Evolutionary conservation across 2,888 invertebrate genomes (phyloP), one percentile per base, ranked within the genome.

Genomic region (Gasteruption jaculator): DNA sequence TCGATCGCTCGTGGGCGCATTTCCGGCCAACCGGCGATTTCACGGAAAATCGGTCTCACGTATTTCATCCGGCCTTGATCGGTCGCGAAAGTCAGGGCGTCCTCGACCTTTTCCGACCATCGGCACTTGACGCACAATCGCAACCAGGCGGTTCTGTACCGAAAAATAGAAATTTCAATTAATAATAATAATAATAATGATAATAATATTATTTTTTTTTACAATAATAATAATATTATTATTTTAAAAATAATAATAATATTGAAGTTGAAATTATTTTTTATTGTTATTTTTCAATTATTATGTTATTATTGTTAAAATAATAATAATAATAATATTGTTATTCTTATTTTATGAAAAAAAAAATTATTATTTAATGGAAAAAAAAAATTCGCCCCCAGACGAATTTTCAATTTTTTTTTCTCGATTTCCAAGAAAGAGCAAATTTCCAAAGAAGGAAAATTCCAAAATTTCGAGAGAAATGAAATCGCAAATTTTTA

Each of bases 61-160:
- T 82, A 95, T 70, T 95, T 95, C 88, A 94, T 89, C 39, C 95
- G 79, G 22, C 94, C 94, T 61, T 89, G 84, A 12, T 80, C 78
- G 52, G 86, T 89, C 6, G 91, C 81, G 74, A 94, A 93, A 14
- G 79, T 67, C 40, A 94, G 73, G 1, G 85, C 84, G 11, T 79
- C 76, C 2, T 76, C 72, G 22, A 94, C 72, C 57, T 81, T 81
- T 0, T 77, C 74, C 18, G 77, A 71, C 76, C 90, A 85, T 40
- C 76, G 77, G 8, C 85, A 83, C 62, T 80, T 82, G n/a, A 93
- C 73, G 50, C 87, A 82, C 43, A 92, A 68, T 42, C 89, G 78
- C 32, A 91, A 68, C 84, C 91, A 89, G 35, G 86, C 82, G 71
- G 74, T 82, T 54, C 76, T 61, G 21, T 27, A 53, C 51, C 36